phyloP scores from a whole-genome alignment of 2,888 invertebrate species.

The Oxystoma pomonae region DNA sequence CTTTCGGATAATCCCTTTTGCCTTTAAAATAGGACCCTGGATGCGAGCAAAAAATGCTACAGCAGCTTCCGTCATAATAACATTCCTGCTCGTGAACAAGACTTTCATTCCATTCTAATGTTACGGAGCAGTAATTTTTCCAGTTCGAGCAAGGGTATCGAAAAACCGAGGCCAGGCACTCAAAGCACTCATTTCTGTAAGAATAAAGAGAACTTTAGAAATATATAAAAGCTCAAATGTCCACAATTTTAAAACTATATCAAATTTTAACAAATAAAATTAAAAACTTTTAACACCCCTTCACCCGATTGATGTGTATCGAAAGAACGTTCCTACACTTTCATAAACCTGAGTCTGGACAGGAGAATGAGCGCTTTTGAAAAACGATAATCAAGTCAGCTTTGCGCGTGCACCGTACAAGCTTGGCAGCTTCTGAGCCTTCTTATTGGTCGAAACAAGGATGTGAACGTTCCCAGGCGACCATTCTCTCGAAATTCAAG shows the following conservation, averaged over 20 bases:
- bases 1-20: slow-evolving; percentile 32
- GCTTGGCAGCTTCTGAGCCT: too few relatives aligned
- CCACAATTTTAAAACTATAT: too few relatives aligned
- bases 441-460: too few relatives aligned
- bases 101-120: slow-evolving; percentile 38
- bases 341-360: too few relatives aligned
- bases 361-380: too few relatives aligned
- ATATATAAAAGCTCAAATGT: too few relatives aligned
- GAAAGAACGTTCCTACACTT: too few relatives aligned
- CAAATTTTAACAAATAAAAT: neutral
- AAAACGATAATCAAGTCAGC: too few relatives aligned
- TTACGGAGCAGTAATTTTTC: slow-evolving; percentile 37
- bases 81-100: slow-evolving; percentile 40
- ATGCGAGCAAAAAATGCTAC: slow-evolving; percentile 34
- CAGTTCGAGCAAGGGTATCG: slow-evolving; percentile 42
- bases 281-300: neutral
- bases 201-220: neutral
- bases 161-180: slow-evolving; percentile 41
- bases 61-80: slow-evolving; percentile 33
- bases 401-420: too few relatives aligned
- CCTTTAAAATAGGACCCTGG: slow-evolving; percentile 35
- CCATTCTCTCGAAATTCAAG: too few relatives aligned
- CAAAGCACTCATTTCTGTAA: slow-evolving; percentile 38
- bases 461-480: too few relatives aligned
- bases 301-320: too few relatives aligned